phyloP scores from a whole-genome alignment of 2,113 vertebrate species.

The Chroicocephalus ridibundus region DNA sequence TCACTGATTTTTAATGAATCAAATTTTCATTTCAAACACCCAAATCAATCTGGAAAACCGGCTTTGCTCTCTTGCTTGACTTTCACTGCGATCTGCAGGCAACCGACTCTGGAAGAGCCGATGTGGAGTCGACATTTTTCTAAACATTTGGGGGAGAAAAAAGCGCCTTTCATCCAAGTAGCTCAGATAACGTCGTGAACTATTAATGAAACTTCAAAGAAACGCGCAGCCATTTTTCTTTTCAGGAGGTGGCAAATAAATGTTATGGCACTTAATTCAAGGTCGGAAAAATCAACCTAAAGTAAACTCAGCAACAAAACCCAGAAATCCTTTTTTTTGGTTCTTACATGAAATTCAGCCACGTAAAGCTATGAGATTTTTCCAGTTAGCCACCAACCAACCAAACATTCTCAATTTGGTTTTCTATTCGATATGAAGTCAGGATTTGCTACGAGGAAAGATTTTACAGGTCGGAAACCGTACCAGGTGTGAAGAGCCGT shows the following conservation, averaged over 20 bases:
- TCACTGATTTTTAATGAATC: neutral
- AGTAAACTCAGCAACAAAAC: neutral
- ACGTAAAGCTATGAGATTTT: neutral
- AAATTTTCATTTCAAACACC: neutral
- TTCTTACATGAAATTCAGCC: neutral
- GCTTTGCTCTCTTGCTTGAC: neutral
- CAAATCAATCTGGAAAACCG: neutral
- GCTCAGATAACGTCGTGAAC: neutral
- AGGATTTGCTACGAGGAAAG: neutral
- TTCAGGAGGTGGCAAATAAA: neutral
- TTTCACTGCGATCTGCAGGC: neutral
- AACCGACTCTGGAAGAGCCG: neutral
- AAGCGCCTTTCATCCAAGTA: neutral
- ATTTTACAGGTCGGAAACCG: neutral
- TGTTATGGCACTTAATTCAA: neutral
- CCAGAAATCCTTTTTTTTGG: neutral
- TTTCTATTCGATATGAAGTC: fast-evolving
- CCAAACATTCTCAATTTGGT: too few species aligned
- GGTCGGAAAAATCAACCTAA: neutral
- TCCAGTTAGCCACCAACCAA: too few species aligned
- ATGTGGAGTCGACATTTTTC: neutral
- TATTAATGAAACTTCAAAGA: neutral
- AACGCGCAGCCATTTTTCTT: neutral
- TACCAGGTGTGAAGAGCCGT: conserved; percentile 91
- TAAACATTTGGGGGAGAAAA: neutral